These are phyloP conservation scores for Punctoribates punctum DNA, from an alignment of 2,888 invertebrate genomes.

Conservation along the genomic window DNA sequence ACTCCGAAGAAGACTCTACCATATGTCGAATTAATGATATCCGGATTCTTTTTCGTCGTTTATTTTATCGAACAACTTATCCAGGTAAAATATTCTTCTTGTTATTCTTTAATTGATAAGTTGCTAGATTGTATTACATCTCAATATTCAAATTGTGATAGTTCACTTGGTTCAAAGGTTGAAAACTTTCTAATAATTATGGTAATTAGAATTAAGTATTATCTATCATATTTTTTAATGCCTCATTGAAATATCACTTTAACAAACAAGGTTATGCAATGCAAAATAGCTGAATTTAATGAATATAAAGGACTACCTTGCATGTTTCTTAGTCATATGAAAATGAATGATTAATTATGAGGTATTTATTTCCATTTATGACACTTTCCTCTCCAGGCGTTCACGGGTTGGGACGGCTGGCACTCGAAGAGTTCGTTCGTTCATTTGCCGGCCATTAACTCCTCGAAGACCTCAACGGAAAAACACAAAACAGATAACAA, in stretches of 20 bases:
- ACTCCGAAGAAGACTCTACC: not conserved
- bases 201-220: too few relatives aligned
- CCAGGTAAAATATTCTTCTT: not conserved
- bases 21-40: constrained; percentile 14
- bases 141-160: too few relatives aligned
- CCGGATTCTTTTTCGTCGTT: constrained; percentile 12
- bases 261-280: too few relatives aligned
- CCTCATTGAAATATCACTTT: too few relatives aligned
- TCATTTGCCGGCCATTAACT: constrained; percentile 15
- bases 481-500: constrained; percentile 5
- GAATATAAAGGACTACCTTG: too few relatives aligned
- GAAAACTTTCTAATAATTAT: too few relatives aligned
- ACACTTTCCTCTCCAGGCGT: not conserved
- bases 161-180: too few relatives aligned
- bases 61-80: constrained; percentile 28
- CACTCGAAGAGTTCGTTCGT: constrained; percentile 23
- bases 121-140: too few relatives aligned
- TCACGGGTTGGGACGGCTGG: constrained; percentile 29
- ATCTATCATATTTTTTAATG: too few relatives aligned
- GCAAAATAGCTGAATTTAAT: too few relatives aligned
- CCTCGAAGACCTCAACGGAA: not conserved
- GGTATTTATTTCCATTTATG: not conserved
- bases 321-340: too few relatives aligned
- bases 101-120: too few relatives aligned
- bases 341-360: not conserved